phyloP scores from a whole-genome alignment of 1,140 invertebrate species.

The Euwallacea similis region DNA sequence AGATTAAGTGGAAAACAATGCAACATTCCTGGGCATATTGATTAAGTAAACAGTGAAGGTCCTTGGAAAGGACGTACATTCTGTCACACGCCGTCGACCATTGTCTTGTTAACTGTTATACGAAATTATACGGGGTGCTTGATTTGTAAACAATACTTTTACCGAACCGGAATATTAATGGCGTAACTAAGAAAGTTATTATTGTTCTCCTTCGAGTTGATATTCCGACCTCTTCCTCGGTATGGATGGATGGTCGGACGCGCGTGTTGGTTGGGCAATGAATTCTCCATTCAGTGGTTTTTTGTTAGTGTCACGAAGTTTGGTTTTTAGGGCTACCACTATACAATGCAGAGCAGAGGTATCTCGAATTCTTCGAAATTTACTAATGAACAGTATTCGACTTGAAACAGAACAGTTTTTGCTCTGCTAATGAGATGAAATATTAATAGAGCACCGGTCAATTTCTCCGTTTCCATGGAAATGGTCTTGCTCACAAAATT shows the following conservation, averaged over 20 bases:
- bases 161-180: slow-evolving; percentile 34
- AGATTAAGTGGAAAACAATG: slow-evolving; percentile 23
- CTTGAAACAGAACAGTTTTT: too few species aligned
- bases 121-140: slow-evolving; percentile 36
- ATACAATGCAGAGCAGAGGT: too few species aligned
- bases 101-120: slow-evolving; percentile 39
- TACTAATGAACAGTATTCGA: too few species aligned
- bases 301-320: too few species aligned
- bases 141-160: slow-evolving; percentile 45
- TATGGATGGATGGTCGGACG: not conserved
- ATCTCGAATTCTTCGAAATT: too few species aligned
- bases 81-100: slow-evolving; percentile 34
- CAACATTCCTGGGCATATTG: slow-evolving; percentile 39
- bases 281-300: slow-evolving; percentile 20
- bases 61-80: slow-evolving; percentile 48
- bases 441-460: too few species aligned
- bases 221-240: slow-evolving; percentile 7
- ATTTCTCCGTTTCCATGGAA: too few species aligned
- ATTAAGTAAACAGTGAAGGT: slow-evolving; percentile 42
- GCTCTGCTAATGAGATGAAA: too few species aligned
- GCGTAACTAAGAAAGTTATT: slow-evolving; percentile 19
- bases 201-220: slow-evolving; percentile 15
- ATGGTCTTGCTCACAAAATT: too few species aligned
- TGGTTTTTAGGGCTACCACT: too few species aligned
- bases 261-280: slow-evolving; percentile 7